Base-by-base conservation (phyloP, 2,888 invertebrate genomes). In the Polydrusus cervinus region DNA sequence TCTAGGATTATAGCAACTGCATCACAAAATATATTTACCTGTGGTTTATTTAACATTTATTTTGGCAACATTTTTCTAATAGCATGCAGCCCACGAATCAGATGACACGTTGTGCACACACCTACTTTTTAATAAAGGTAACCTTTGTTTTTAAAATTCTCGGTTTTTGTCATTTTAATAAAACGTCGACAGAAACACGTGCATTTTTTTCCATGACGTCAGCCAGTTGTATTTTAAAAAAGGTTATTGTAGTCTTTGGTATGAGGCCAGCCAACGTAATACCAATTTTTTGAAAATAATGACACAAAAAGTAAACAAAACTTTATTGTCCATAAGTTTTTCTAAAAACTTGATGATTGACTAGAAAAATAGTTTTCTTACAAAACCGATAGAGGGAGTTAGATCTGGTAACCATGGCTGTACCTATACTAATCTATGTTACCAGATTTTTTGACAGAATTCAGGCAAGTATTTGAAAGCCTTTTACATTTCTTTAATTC, bases 91-190 rank as follows among this genome's bases (percentile, higher is more conserved):
- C 13, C 43, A 45, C 61, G 14, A 45, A 20, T 61, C 40, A 38
- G 40, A 14, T 40, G 61, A 61, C 25, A 45, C 20, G 7, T 45
- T 61, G 61, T 40, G n/a, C 16, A 61, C 61, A 61, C 61, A 45
- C 61, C 61, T 61, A 61, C 40, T 61, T 61, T 61, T 14, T 61
- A 10, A 40, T 40, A 16, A 61, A n/a, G n/a, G n/a, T n/a, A n/a
- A n/a, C n/a, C n/a, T n/a, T n/a, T n/a, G n/a, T n/a, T n/a, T n/a
- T n/a, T n/a, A 51, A 51, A 51, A 11, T 55, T 55, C 13, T 30
- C 3, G 8, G 20, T 30, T 30, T 55, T 55, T 30, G 53, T 7
- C 14, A 25, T 55, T 55, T 55, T 25, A 13, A 55, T 18, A 20
- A 25, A 25, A 20, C 51, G 20, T n/a, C n/a, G n/a, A n/a, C n/a